Evolutionary conservation across 1,140 invertebrate genomes (phyloP).

Genomic region (Galleria mellonella): DNA sequence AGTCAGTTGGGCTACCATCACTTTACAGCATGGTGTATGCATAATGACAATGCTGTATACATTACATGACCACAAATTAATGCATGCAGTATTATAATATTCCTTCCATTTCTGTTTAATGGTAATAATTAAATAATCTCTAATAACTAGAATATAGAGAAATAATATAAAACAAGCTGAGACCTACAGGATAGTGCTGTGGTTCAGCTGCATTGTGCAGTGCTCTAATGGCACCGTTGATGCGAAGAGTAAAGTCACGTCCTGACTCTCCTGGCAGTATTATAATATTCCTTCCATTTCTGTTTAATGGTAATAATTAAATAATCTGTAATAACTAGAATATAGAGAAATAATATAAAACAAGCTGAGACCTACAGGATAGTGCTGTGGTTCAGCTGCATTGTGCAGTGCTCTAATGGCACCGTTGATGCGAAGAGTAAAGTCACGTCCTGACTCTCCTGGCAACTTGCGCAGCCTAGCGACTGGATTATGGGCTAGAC

Average conservation of each 20-base stretch:
- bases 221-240: slow-evolving; percentile 48
- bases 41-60: no score
- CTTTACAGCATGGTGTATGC: no score
- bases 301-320: no score
- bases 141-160: no score
- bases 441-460: slow-evolving; percentile 46
- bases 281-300: no score
- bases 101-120: no score
- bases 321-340: no score
- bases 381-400: slow-evolving; percentile 22
- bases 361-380: slow-evolving; percentile 26
- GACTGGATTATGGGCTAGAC: slow-evolving; percentile 24
- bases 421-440: slow-evolving; percentile 55
- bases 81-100: no score
- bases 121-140: no score
- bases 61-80: no score
- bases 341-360: no score
- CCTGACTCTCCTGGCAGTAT: slow-evolving; percentile 53
- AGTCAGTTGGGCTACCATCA: no score
- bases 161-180: not conserved
- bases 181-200: slow-evolving; percentile 36
- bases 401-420: slow-evolving; percentile 43
- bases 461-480: slow-evolving; percentile 34
- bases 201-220: slow-evolving; percentile 30
- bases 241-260: slow-evolving; percentile 47